Base-by-base conservation (phyloP, 1,140 invertebrate genomes). In the Leptopilina clavipes region DNA sequence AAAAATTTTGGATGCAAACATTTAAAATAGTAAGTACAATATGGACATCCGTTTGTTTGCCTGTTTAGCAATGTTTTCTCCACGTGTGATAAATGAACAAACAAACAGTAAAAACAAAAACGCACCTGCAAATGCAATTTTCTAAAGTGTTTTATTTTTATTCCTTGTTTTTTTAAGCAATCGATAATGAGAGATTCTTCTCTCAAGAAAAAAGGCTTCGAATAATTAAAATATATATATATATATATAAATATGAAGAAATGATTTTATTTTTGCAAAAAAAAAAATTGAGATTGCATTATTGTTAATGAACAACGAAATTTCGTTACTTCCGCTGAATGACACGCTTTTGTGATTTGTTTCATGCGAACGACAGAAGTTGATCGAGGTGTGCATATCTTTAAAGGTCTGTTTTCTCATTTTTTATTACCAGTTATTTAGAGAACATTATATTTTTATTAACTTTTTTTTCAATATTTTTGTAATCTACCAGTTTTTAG, bases 331-430 rank as follows among this genome's bases (percentile, higher is more conserved):
- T 82, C 82, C 79, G 80, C 78, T 83, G 85, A 88, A 90, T 90
- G 87, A 90, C 87, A 84, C 84, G 87, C 88, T 90, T 91, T 91
- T 91, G 85, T 91, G 79, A 91, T 92, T 87, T 90, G 89, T 91
- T 93, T 92, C 92, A 93, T 92, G 92, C 91, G 84, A 89, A 92
- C 89, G 83, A 92, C 94, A 96, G 95, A 96, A 96, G 95, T 94
- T 96, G 93, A 93, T 95, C 93, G 95, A 96, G 93, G 94, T 95
- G 93, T 96, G 95, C 94, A 95, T 96, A 92, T 94, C 95, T 88
- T 93, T 96, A 88, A 96, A 96, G 95, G 95, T 96, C 94, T 94
- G 94, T 91, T 85, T 87, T 91, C 83, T 72, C 87, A 82, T 84
- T 89, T n/a, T 85, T 86, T 79, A 85, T 85, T 85, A 84, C 25